Evolutionary conservation across 2,113 vertebrate genomes (phyloP).

Genomic region (Cathartes aura): DNA sequence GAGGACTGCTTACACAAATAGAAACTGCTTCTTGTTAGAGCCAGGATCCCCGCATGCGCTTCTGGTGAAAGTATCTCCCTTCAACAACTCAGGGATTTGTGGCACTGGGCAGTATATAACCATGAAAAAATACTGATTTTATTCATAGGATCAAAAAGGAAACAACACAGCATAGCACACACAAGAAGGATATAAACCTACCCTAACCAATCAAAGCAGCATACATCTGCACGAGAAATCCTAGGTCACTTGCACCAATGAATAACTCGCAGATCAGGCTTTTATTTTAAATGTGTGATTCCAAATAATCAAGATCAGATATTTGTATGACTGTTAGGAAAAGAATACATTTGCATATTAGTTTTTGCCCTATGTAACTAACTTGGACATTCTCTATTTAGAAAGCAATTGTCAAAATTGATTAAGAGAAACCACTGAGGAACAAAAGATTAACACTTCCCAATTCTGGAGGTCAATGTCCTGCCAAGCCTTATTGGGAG

Average conservation of each 20-base stretch:
- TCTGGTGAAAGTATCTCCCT: neutral
- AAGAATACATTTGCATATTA: neutral
- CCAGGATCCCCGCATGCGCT: neutral
- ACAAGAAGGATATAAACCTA: neutral
- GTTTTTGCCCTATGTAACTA: neutral
- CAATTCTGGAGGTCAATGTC: rapidly evolving
- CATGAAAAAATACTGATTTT: neutral
- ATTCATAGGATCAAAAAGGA: neutral
- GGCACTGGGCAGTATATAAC: neutral
- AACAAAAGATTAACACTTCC: neutral
- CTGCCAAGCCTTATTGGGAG: neutral
- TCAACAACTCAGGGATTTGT: neutral
- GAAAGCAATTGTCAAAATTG: neutral
- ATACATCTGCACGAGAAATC: neutral
- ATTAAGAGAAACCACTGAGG: neutral
- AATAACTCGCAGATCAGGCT: neutral
- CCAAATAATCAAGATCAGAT: neutral
- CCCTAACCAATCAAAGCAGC: neutral
- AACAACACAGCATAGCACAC: neutral
- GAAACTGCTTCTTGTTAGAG: neutral
- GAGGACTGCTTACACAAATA: neutral
- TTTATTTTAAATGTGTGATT: neutral
- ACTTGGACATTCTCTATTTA: neutral
- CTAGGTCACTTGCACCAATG: neutral
- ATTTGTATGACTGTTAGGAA: neutral